A percentile compares a stretch with the other conserved stretches of the same genome.
phyloP scores from a whole-genome alignment of 2,113 vertebrate species.

The Dipodomys spectabilis region DNA sequence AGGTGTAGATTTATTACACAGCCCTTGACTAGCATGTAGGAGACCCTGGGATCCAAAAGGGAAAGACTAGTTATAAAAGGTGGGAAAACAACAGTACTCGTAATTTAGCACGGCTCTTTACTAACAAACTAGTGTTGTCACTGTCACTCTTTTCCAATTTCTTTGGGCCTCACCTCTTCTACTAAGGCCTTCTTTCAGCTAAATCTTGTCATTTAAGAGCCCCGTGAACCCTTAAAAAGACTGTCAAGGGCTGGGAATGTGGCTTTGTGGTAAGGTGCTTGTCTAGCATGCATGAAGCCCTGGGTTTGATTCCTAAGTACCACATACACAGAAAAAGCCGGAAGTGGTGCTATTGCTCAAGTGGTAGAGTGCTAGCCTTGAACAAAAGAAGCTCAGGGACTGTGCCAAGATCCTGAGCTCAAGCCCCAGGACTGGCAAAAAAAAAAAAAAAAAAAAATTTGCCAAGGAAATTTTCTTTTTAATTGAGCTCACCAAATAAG shows the following conservation, averaged over 20 bases:
- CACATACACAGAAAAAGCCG: too few relatives aligned
- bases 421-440: too few relatives aligned
- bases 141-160: neutral
- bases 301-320: too few relatives aligned
- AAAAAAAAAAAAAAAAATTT: neutral
- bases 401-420: too few relatives aligned
- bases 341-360: too few relatives aligned
- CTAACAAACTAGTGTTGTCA: neutral
- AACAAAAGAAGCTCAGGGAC: too few relatives aligned
- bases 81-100: neutral
- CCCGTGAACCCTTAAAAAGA: constrained; percentile 12
- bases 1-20: too few relatives aligned
- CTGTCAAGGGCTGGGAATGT: too few relatives aligned
- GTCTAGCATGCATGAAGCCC: too few relatives aligned
- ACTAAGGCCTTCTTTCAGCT: constrained; percentile 1
- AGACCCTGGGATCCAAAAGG: neutral
- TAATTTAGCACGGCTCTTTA: neutral
- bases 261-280: too few relatives aligned
- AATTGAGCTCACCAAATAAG: constrained; percentile 49
- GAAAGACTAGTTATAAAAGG: neutral
- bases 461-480: constrained; percentile 56
- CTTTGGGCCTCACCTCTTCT: constrained; percentile 17
- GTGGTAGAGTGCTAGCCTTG: too few relatives aligned
- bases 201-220: constrained; percentile 45
- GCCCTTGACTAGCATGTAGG: neutral